Evolutionary conservation across 2,113 vertebrate species (phyloP), one percentile per base, ranked within the genome.

Genomic region (Chrysochloris asiatica): DNA sequence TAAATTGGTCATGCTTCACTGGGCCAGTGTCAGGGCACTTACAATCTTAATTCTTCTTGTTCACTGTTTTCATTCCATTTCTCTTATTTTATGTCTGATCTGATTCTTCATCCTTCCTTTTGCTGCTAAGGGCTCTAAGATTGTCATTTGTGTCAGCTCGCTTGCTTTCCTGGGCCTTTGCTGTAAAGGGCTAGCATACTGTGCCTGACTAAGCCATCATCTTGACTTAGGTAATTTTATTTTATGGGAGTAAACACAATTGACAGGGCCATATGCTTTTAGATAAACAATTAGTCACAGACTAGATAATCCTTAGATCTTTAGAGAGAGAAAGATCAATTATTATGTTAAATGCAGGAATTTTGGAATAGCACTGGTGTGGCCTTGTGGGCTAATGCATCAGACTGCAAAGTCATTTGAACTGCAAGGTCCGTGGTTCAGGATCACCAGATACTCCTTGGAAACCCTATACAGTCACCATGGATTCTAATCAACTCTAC

Each of bases 261-360:
- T 86, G 26, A 52, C 21, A 86, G 54, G 19, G n/a, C n/a, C n/a
- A n/a, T 14, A 71, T 73, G 26, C 43, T 77, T 19, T 11, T 38
- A 6, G 67, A 54, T 28, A 50, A 67, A 26, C 73, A 33, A 6
- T 81, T 71, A 63, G n/a, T 67, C 22, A 54, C 12, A 77, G 63
- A 76, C 0, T 28, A 41, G 26, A 86, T n/a, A n/a, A n/a, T 19
- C 2, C 26, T 86, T 56, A n/a, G 2, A 80, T 12, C 10, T 8
- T 81, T 84, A 14, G 5, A 41, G 22, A 52, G 50, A 50, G 8
- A 6, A 69, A 78, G 6, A 61, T 1, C 19, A 43, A 16, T 36
- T 71, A 22, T 0, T 30, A 13, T 50, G 6, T 3, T 48, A 45
- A 82, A 5, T 3, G 1, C 19, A 4, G 54, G 8, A 3, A 1